phyloP scores from a whole-genome alignment of 2,888 invertebrate genomes.

The Synergus itoensis region DNA sequence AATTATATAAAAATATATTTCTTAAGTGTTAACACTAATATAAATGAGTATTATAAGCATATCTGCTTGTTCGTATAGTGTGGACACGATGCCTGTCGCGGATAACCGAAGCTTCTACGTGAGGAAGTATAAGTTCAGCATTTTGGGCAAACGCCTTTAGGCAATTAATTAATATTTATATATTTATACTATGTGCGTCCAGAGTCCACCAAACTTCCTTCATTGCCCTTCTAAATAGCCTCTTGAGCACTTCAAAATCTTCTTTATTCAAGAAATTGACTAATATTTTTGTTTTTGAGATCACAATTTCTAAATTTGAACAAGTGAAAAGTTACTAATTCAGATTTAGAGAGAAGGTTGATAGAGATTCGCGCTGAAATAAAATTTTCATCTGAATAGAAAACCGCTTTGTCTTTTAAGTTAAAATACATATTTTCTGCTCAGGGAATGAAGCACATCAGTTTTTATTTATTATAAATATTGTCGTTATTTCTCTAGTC shows the following conservation, averaged over 20 bases:
- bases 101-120: slow-evolving; percentile 77
- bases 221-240: slow-evolving; percentile 41
- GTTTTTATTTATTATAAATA: too few relatives aligned
- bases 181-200: slow-evolving; percentile 48
- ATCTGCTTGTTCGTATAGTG: slow-evolving; percentile 66
- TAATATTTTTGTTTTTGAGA: not conserved
- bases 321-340: too few relatives aligned
- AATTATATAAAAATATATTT: slow-evolving; percentile 78
- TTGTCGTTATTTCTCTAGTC: too few relatives aligned
- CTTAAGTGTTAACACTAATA: slow-evolving; percentile 78
- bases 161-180: slow-evolving; percentile 55
- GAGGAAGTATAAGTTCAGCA: slow-evolving; percentile 68
- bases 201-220: slow-evolving; percentile 50
- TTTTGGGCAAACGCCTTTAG: slow-evolving; percentile 55
- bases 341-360: not conserved
- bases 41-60: slow-evolving; percentile 78
- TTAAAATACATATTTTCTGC: not conserved
- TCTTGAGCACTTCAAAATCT: slow-evolving; percentile 30
- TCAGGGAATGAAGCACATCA: too few relatives aligned
- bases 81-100: slow-evolving; percentile 77
- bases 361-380: not conserved
- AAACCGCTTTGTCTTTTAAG: too few relatives aligned
- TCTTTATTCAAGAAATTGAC: slow-evolving; percentile 32
- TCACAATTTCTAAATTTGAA: too few relatives aligned
- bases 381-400: too few relatives aligned